A percentile compares a stretch with the other conserved stretches of the same genome.
phyloP scores from a whole-genome alignment of 2,113 vertebrate species.

The Amblyornis subalaris region DNA sequence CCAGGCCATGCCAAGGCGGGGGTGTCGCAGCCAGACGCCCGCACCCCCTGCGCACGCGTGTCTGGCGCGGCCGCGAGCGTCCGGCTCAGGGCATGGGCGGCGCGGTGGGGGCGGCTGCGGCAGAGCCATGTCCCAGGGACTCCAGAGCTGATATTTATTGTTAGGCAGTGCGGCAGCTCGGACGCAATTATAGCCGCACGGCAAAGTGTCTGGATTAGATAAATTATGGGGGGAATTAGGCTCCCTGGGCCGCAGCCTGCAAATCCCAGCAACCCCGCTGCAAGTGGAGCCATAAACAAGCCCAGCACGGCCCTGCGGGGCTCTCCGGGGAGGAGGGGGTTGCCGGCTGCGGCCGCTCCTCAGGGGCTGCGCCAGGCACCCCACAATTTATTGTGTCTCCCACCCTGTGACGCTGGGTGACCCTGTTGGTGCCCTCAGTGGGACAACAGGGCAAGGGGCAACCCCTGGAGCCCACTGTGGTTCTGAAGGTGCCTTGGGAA shows the following conservation, averaged over 20 bases:
- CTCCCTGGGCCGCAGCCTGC: constrained; percentile 41
- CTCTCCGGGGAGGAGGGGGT: not conserved
- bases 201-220: constrained; percentile 41
- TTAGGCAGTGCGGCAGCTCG: constrained; percentile 57
- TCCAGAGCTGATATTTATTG: constrained; percentile 60
- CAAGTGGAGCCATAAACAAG: constrained; percentile 26
- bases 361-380: not conserved
- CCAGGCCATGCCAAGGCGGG: not conserved
- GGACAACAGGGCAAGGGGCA: rapidly evolving
- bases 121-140: constrained; percentile 44
- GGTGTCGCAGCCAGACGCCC: not conserved
- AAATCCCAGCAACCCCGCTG: constrained; percentile 34
- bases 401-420: rapidly evolving
- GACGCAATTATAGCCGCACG: not conserved
- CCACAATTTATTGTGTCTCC: not conserved
- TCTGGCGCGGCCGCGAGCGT: not conserved
- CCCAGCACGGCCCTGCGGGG: not conserved
- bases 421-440: rapidly evolving
- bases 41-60: not conserved
- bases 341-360: rapidly evolving
- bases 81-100: constrained; percentile 13
- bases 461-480: rapidly evolving
- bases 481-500: rapidly evolving
- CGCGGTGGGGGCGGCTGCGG: constrained; percentile 46
- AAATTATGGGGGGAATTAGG: constrained; percentile 47